A percentile compares a stretch with the other conserved stretches of the same genome.
phyloP scores from a whole-genome alignment of 2,113 vertebrate species.

The Gnathonemus longibarbis region DNA sequence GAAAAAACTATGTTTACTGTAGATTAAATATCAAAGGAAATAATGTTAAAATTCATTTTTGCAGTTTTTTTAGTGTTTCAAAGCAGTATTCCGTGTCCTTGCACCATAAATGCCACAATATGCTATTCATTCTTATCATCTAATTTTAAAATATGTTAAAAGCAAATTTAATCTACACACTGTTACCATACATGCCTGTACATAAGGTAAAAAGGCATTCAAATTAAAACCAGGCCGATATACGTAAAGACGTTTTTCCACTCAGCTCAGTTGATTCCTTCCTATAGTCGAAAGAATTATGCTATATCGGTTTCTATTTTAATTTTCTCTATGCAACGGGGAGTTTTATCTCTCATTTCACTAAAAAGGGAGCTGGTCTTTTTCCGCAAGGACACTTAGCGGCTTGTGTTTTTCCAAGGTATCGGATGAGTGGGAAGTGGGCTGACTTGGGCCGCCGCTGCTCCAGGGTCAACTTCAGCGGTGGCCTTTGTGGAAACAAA shows the following conservation, averaged over 20 bases:
- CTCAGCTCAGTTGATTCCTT: conserved; percentile 13
- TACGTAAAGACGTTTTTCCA: not conserved
- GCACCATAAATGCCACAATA: not conserved
- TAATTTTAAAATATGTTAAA: not conserved
- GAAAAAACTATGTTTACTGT: not conserved
- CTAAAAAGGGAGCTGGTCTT: conserved; percentile 20
- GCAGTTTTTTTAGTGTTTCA: not conserved
- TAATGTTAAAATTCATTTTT: not conserved
- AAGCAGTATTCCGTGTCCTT: not conserved
- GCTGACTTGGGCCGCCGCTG: not conserved
- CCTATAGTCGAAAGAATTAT: conserved; percentile 21
- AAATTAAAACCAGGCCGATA: not conserved
- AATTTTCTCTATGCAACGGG: conserved; percentile 14
- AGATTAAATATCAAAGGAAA: not conserved
- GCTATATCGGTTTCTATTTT: conserved; percentile 22
- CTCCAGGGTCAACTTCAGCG: conserved; percentile 11
- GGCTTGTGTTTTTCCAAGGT: conserved; percentile 29
- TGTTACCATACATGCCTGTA: not conserved
- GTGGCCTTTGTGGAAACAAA: conserved; percentile 16
- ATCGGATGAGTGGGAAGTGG: conserved; percentile 19
- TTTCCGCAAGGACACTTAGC: conserved; percentile 15
- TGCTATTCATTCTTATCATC: not conserved
- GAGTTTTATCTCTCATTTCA: conserved; percentile 27
- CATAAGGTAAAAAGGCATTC: not conserved
- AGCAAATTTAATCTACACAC: not conserved